Conservation (phyloP, 92 coral and sea anemone genomes). For the Plumapathes pennacea region DNA sequence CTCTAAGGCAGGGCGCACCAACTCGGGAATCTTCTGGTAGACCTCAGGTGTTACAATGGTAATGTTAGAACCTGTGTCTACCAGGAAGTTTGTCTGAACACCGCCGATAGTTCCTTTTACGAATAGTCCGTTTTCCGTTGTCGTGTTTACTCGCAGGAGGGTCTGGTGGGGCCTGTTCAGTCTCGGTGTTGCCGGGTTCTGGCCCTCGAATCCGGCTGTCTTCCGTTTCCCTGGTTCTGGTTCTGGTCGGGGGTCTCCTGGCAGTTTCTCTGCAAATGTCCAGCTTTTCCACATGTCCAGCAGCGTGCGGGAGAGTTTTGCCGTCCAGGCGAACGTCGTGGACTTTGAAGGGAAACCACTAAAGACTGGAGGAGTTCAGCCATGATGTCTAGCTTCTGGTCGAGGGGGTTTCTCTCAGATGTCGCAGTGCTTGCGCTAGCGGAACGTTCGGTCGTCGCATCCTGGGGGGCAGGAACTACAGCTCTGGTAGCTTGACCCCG, state of each 20-base stretch:
- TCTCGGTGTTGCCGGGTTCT: neutral
- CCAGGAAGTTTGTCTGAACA: constrained; percentile 5
- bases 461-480: neutral
- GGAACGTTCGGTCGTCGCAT: too few species aligned
- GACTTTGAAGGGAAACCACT: too few species aligned
- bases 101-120: constrained; percentile 1
- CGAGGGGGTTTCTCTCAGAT: neutral
- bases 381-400: neutral
- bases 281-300: constrained; percentile 17
- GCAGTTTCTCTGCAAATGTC: constrained; percentile 13
- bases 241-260: neutral
- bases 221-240: constrained; percentile 1
- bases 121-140: constrained; percentile 2
- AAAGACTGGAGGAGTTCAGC: too few species aligned
- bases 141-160: neutral
- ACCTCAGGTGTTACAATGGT: constrained; percentile 18
- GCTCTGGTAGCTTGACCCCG: constrained; percentile 2
- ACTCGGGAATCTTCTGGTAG: constrained; percentile 5
- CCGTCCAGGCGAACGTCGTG: constrained; percentile 4
- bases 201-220: neutral
- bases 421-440: neutral
- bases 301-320: constrained; percentile 4
- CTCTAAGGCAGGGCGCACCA: constrained; percentile 11
- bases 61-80: constrained; percentile 26
- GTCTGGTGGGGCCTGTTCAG: neutral